These are phyloP conservation scores for Heterotilapia buettikoferi DNA, from an alignment of 2,113 vertebrate species.

Conservation along the genomic window DNA sequence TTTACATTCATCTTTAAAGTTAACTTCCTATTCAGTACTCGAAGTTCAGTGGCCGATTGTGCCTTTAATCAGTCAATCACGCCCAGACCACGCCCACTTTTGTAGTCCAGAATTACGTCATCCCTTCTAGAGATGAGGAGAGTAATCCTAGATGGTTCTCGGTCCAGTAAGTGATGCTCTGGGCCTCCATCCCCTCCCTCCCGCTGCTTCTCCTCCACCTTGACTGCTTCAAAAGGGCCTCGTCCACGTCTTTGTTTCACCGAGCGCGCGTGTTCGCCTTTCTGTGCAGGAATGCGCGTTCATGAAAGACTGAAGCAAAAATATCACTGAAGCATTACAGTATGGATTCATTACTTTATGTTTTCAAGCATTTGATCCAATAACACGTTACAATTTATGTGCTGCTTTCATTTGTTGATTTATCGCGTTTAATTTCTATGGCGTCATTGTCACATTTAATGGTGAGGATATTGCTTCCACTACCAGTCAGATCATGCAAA, in stretches of 20 bases:
- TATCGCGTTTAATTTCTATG: neutral
- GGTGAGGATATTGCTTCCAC: neutral
- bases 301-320: neutral
- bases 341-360: neutral
- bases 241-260: conserved; percentile 57
- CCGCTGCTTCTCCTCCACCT: neutral
- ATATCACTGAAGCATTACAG: neutral
- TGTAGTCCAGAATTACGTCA: conserved; percentile 62
- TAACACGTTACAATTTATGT: neutral
- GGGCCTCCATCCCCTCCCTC: neutral
- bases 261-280: neutral
- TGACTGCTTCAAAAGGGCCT: conserved; percentile 41
- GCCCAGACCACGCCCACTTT: conserved; percentile 43
- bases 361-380: neutral
- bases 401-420: neutral
- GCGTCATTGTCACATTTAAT: neutral
- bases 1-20: neutral
- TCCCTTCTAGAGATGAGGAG: neutral
- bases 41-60: neutral
- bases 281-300: conserved; percentile 55
- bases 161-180: conserved; percentile 37
- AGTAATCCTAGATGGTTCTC: conserved; percentile 34
- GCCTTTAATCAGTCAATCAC: conserved; percentile 61
- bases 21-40: neutral
- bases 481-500: neutral